phyloP scores from a whole-genome alignment of 2,888 invertebrate genomes.

The Cosmia trapezina region DNA sequence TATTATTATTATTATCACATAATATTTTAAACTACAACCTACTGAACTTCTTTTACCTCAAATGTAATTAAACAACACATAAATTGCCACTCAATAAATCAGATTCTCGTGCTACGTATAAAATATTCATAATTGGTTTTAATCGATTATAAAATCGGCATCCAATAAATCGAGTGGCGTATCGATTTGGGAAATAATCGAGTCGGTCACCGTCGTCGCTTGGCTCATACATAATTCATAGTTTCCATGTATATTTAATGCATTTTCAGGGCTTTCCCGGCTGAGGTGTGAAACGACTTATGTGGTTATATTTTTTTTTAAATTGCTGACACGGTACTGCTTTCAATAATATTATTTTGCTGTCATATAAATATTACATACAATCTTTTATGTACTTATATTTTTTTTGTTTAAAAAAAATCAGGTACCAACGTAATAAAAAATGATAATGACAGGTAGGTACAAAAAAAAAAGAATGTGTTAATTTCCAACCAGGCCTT shows the following conservation, averaged over 20 bases:
- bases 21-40: no score
- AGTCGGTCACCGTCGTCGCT: conserved; percentile 33
- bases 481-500: no score
- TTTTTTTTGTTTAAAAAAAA: background rate
- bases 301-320: conserved; percentile 10
- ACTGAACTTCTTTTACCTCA: background rate
- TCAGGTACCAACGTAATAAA: background rate
- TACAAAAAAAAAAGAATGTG: no score
- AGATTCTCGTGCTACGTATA: conserved; percentile 2
- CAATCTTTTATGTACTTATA: background rate
- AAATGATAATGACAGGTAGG: no score
- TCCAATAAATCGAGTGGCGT: conserved; percentile 51
- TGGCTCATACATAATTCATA: conserved; percentile 62
- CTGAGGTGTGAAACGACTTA: conserved; percentile 34
- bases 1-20: no score
- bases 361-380: background rate
- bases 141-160: conserved; percentile 54
- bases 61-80: conserved; percentile 15
- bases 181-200: conserved; percentile 59
- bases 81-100: conserved; percentile 33
- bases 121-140: conserved; percentile 47
- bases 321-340: background rate
- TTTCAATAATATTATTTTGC: conserved; percentile 2
- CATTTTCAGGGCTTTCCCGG: conserved; percentile 45
- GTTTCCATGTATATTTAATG: conserved; percentile 62